Evolutionary conservation across 1,140 invertebrate genomes (phyloP), one percentile per base, ranked within the genome.

Genomic region (Macrobrachium nipponense): DNA sequence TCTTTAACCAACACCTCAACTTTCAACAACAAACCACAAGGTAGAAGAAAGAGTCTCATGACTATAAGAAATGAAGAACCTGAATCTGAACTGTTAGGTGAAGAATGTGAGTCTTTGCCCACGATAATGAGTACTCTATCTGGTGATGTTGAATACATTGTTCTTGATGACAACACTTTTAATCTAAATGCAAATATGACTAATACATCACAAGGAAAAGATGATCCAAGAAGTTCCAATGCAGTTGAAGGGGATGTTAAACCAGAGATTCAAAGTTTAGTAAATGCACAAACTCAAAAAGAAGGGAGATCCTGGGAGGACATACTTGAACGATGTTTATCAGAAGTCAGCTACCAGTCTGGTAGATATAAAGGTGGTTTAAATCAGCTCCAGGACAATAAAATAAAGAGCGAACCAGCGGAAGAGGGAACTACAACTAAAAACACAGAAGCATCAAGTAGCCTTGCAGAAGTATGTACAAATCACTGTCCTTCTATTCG

Each of bases 401-500:
- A 62, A 27, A 36, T 12, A 43, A 61, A 36, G 60, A 60, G n/a
- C 20, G 72, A 75, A 36, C 18, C 44, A 2, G n/a, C 62, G n/a
- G 70, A 61, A 58, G 18, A 43, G 18, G 23, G 27, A 15, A 80
- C 18, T 59, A 15, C 18, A 62, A 60, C 66, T 72, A 36, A 64
- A 4, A 20, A 66, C 23, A 27, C 68, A 17, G 68, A 23, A 15
- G 68, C 62, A 17, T 80, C 77, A 3, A 79, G 68, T 18, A 80
- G 77, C 60, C 60, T 86, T 7, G 83, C 83, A 43, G 83, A 43
- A 23, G 83, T 86, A 5, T 86, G 83, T 51, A 86, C 83, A 14
- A 86, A 86, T 68, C 83, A 70, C 51, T 86, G 64, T 43, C 83
- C 83, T 20, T 86, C 83, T 12, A 86, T 86, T 60, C 79, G 72